Percentiles rank a stretch among this genome's conserved stretches.
phyloP scores from a whole-genome alignment of 2,888 invertebrate species.

The Timema cristinae region DNA sequence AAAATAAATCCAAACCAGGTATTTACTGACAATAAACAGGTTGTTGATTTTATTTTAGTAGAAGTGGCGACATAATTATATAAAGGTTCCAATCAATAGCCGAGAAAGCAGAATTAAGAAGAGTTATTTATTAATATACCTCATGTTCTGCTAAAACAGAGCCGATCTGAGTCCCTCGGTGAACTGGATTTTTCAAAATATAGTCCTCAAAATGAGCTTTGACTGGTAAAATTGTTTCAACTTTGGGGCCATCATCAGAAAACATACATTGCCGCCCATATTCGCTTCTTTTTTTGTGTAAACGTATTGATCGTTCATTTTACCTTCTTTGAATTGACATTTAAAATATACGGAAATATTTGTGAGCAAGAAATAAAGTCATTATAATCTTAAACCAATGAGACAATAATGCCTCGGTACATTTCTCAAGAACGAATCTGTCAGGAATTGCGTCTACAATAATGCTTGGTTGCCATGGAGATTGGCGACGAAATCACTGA shows the following conservation, averaged over 20 bases:
- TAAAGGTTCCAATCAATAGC: not conserved
- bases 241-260: conserved; percentile 54
- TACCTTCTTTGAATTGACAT: no score
- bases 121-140: conserved; percentile 43
- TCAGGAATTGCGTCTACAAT: no score
- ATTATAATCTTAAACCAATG: no score
- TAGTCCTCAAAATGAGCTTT: conserved; percentile 61
- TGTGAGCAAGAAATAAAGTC: no score
- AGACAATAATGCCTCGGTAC: no score
- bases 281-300: conserved; percentile 66
- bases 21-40: not conserved
- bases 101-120: not conserved
- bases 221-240: conserved; percentile 41
- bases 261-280: conserved; percentile 71
- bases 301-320: conserved; percentile 42
- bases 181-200: conserved; percentile 57
- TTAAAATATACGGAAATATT: no score
- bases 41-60: not conserved
- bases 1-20: not conserved
- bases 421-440: no score
- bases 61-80: not conserved
- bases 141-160: conserved; percentile 58
- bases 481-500: no score
- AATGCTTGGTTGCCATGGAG: no score
- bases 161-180: conserved; percentile 60